A percentile compares a stretch with the other conserved stretches of the same genome.
Conservation (phyloP, 1,140 invertebrate species). For the Lanistes nyassanus region DNA sequence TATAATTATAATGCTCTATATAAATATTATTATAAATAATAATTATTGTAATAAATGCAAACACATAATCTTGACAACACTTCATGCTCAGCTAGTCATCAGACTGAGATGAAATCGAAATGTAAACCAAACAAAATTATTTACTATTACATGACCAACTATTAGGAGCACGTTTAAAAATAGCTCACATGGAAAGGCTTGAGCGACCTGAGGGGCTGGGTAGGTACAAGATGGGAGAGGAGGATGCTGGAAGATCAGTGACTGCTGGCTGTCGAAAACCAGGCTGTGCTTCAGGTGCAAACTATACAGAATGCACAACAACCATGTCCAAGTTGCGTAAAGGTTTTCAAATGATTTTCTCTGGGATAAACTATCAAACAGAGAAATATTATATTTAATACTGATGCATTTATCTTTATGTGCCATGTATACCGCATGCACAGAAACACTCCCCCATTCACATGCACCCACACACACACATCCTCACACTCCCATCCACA, state of each 20-base stretch:
- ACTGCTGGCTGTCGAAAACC: conserved; percentile 41
- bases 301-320: conserved; percentile 20
- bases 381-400: not conserved
- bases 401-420: not conserved
- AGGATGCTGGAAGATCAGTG: conserved; percentile 9
- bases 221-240: conserved; percentile 7
- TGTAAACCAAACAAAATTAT: no score
- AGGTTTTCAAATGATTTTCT: not conserved
- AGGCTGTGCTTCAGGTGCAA: conserved; percentile 33
- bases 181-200: conserved; percentile 35
- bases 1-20: no score
- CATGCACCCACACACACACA: conserved; percentile 2
- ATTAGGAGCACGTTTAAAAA: no score
- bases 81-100: no score
- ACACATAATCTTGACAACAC: no score
- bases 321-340: not conserved
- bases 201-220: conserved; percentile 28
- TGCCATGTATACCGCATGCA: not conserved
- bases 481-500: not conserved
- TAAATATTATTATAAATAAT: no score
- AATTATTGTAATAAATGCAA: no score
- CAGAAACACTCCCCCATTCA: not conserved
- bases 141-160: no score
- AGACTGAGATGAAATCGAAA: no score
- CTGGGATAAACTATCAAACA: not conserved